Evolutionary conservation across 1,140 invertebrate genomes (phyloP), one percentile per base, ranked within the genome.

Genomic region (Drosophila watanabei): DNA sequence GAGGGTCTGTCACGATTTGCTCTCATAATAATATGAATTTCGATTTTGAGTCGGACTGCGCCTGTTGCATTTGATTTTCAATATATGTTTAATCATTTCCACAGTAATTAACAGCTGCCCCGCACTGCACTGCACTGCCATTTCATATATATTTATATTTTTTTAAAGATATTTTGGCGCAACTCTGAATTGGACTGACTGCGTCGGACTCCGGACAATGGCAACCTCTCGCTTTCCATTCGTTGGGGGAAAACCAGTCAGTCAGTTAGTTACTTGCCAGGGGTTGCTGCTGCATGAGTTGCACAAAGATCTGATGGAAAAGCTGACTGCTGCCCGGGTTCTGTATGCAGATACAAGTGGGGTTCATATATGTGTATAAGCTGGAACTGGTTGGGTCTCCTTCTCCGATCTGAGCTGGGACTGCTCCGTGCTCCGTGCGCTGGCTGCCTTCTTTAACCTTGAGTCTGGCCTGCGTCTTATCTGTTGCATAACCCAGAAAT

Each of bases 41-140:
- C 56, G 45, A 39, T 73, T 37, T 66, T 66, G 32, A 30, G 49
- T 37, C 33, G 20, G n/a, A 33, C 51, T 54, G 35, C 41, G 49
- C 49, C 37, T 30, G 41, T 69, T 61, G 57, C 64, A 56, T 73
- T 75, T 64, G 59, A 73, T 75, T 75, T 76, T 72, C 48, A 35
- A 61, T 66, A 60, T 85, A 85, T 85, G 64, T 85, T 85, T 85
- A 80, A 85, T 71, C 82, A 85, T 85, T 85, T 85, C 72, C 73
- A 73, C 61, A 81, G 73, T 71, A 85, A 85, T 85, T 85, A 85
- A 85, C 72, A 73, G 59, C 58, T 71, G 41, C 37, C 75, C 32
- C 32, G 51, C 51, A 20, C 52, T 37, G 18, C 52, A 20, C 52
- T 37, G 18, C 52, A 39, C 14, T 39, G 54, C n/a, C 46, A 24